Conservation (phyloP, 2,888 invertebrate species). For the Lysandra bellargus region DNA sequence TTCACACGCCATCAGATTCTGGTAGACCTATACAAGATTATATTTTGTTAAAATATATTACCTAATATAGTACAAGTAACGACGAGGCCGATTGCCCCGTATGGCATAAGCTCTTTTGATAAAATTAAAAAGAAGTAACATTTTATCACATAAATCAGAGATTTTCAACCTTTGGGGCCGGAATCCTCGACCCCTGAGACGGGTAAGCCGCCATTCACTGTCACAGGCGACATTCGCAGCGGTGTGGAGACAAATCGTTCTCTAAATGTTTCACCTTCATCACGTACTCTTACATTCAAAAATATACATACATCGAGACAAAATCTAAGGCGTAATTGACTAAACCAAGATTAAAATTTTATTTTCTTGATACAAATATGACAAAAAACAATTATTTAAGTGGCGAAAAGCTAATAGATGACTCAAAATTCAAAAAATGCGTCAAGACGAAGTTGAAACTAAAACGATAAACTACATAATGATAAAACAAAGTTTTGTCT, state of each 20-base stretch:
- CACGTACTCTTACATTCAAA: neutral
- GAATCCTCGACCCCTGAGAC: neutral
- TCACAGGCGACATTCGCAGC: neutral
- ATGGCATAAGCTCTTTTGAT: neutral
- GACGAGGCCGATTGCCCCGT: neutral
- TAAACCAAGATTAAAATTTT: no score
- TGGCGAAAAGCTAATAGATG: no score
- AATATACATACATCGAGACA: neutral
- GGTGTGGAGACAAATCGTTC: slow-evolving; percentile 11
- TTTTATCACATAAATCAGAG: slow-evolving; percentile 12
- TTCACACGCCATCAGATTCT: no score
- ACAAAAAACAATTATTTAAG: no score
- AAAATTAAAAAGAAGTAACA: neutral
- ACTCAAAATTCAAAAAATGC: no score
- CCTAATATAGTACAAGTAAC: no score
- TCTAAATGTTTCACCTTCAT: neutral
- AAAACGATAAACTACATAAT: no score
- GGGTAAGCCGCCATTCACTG: slow-evolving; percentile 8
- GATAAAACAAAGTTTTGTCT: no score
- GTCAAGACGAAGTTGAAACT: no score
- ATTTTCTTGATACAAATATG: no score
- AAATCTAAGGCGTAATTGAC: neutral
- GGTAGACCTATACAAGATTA: no score
- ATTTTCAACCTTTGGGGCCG: slow-evolving; percentile 7
- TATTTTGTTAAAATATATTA: no score